Percentiles rank a stretch among this genome's conserved stretches.
These are phyloP conservation scores for Nineta flava DNA, from an alignment of 2,888 invertebrate species.

Conservation along the genomic window DNA sequence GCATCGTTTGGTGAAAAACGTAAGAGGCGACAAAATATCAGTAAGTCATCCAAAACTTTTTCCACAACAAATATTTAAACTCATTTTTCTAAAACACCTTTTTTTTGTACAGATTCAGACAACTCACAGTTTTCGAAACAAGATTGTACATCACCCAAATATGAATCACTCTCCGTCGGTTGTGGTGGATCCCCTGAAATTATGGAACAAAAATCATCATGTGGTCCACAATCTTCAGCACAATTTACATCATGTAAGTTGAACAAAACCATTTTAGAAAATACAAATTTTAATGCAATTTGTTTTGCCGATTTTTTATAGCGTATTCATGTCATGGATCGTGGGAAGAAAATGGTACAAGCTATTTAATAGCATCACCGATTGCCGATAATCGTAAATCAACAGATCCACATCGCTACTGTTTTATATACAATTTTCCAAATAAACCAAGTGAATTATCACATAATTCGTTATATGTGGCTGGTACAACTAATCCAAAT, in stretches of 20 bases:
- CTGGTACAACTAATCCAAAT: not conserved
- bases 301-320: conserved; percentile 21
- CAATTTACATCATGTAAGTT: conserved; percentile 2
- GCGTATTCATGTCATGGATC: conserved; percentile 59
- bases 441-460: conserved; percentile 13
- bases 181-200: conserved; percentile 38
- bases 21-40: conserved; percentile 32
- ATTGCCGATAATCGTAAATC: conserved; percentile 27
- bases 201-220: conserved; percentile 42
- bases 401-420: conserved; percentile 36
- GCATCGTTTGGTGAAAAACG: conserved; percentile 25
- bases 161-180: conserved; percentile 40
- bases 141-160: conserved; percentile 35
- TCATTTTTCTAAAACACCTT: no score
- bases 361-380: conserved; percentile 53
- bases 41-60: not conserved
- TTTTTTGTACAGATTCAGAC: conserved; percentile 18
- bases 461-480: not conserved
- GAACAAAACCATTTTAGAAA: not conserved
- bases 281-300: not conserved
- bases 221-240: conserved; percentile 26
- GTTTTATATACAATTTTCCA: conserved; percentile 41
- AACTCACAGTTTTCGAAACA: conserved; percentile 13
- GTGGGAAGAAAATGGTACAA: conserved; percentile 47
- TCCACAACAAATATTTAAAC: no score